A percentile compares a stretch with the other conserved stretches of the same genome.
Evolutionary conservation across 1,140 invertebrate species (phyloP).

Genomic region (Bilobella aurantiaca): DNA sequence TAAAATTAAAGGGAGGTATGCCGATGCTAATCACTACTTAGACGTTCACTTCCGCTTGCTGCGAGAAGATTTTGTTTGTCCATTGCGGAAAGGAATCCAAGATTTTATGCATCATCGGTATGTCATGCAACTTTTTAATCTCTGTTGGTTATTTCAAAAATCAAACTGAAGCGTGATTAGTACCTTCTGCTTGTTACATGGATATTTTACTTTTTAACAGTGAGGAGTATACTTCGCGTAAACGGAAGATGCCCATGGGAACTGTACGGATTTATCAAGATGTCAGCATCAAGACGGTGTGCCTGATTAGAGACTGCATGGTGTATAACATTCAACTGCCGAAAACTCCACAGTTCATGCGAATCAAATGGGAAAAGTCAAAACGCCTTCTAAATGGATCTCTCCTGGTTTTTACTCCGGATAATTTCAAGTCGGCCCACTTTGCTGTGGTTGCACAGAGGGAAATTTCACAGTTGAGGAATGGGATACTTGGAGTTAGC

Average conservation of each 20-base stretch:
- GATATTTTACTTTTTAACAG: background rate
- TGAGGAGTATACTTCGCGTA: slow-evolving; percentile 13
- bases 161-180: too few species aligned
- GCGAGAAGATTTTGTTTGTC: slow-evolving; percentile 44
- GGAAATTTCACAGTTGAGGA: slow-evolving; percentile 36
- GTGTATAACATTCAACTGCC: slow-evolving; percentile 19
- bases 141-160: background rate
- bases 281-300: slow-evolving; percentile 13
- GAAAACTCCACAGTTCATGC: background rate
- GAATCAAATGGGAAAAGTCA: slow-evolving; percentile 39
- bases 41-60: slow-evolving; percentile 65
- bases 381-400: slow-evolving; percentile 59
- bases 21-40: slow-evolving; percentile 57
- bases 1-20: slow-evolving; percentile 50
- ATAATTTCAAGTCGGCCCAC: slow-evolving; percentile 55
- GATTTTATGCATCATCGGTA: slow-evolving; percentile 10
- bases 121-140: background rate
- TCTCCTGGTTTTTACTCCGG: slow-evolving; percentile 56
- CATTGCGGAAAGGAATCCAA: slow-evolving; percentile 22
- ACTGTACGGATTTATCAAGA: slow-evolving; percentile 24
- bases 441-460: slow-evolving; percentile 55
- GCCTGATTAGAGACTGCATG: slow-evolving; percentile 16
- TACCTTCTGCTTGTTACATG: too few species aligned
- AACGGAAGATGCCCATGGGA: slow-evolving; percentile 24
- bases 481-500: slow-evolving; percentile 7